Percentiles rank a stretch among this genome's conserved stretches.
These are phyloP conservation scores for Holacanthus passer DNA, from an alignment of 2,113 vertebrate species.

Conservation along the genomic window DNA sequence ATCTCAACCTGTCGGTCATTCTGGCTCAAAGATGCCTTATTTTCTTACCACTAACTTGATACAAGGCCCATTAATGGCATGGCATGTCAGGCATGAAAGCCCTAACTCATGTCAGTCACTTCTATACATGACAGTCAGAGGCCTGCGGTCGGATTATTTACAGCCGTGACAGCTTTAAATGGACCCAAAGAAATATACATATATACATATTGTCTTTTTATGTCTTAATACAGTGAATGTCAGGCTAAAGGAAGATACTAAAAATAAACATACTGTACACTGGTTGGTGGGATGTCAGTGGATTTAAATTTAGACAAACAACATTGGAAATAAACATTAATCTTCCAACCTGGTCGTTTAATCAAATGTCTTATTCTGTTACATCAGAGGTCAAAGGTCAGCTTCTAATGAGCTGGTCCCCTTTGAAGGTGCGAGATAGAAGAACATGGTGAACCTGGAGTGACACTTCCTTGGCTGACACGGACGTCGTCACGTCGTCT, in stretches of 20 bases:
- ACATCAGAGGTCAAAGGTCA: slow-evolving; percentile 13
- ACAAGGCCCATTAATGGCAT: slow-evolving; percentile 52
- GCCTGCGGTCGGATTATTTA: slow-evolving; percentile 22
- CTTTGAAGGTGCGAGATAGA: slow-evolving; percentile 17
- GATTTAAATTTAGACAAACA: neutral
- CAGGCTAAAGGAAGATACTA: neutral
- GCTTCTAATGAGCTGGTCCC: slow-evolving; percentile 15
- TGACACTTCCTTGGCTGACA: slow-evolving; percentile 26
- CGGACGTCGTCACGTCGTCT: neutral
- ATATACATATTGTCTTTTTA: neutral
- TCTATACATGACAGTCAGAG: slow-evolving; percentile 20
- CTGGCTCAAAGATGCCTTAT: slow-evolving; percentile 11
- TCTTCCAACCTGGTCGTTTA: neutral
- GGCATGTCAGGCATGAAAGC: slow-evolving; percentile 30
- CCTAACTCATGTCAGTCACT: slow-evolving; percentile 53
- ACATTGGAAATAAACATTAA: neutral
- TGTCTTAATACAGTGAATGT: slow-evolving; percentile 22
- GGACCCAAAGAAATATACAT: neutral
- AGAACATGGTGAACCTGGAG: neutral
- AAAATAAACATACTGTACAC: neutral
- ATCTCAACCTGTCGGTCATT: neutral
- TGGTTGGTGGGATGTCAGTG: neutral
- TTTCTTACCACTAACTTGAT: slow-evolving; percentile 36
- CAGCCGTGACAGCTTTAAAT: slow-evolving; percentile 6
- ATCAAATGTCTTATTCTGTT: slow-evolving; percentile 11